Evolutionary conservation across 2,113 vertebrate genomes (phyloP).

Genomic region (Vanacampus margaritifer): DNA sequence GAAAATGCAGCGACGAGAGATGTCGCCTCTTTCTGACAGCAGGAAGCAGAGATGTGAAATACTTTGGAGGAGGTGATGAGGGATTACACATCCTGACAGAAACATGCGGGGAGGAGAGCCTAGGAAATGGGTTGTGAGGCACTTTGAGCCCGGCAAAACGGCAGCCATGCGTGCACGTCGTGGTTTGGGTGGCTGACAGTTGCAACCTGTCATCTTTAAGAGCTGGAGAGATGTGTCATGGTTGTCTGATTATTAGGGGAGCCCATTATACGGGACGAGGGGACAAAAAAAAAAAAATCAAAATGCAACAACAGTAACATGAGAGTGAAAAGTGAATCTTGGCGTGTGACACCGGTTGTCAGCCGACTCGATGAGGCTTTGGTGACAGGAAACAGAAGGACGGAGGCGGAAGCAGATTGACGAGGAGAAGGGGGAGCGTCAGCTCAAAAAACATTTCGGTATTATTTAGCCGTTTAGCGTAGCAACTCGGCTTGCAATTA

Average conservation of each 20-base stretch:
- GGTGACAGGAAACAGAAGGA: slow-evolving; percentile 42
- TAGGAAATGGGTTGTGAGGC: slow-evolving; percentile 43
- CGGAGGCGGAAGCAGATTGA: slow-evolving; percentile 36
- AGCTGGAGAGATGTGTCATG: slow-evolving; percentile 39
- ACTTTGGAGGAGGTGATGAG: slow-evolving; percentile 47
- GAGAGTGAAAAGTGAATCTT: slow-evolving; percentile 25
- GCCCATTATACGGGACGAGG: slow-evolving; percentile 10
- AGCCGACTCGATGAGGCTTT: slow-evolving; percentile 34
- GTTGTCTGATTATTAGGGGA: slow-evolving; percentile 20
- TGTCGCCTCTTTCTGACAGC: slow-evolving; percentile 24
- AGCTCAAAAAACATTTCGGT: slow-evolving; percentile 10
- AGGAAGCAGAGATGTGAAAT: slow-evolving; percentile 34
- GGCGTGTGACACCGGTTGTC: slow-evolving; percentile 47
- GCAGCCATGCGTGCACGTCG: not conserved
- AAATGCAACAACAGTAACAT: slow-evolving; percentile 19
- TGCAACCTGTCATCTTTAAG: slow-evolving; percentile 34
- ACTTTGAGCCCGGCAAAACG: slow-evolving; percentile 33
- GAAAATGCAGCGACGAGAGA: not conserved
- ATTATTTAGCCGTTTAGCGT: not conserved
- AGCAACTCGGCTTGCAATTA: not conserved
- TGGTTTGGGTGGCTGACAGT: slow-evolving; percentile 39
- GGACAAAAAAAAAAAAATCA: not conserved
- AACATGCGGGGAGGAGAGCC: slow-evolving; percentile 28
- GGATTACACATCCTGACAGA: slow-evolving; percentile 49
- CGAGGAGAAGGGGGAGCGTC: slow-evolving; percentile 41